phyloP scores from a whole-genome alignment of 2,113 vertebrate genomes.

The Rhodinocichla rosea region DNA sequence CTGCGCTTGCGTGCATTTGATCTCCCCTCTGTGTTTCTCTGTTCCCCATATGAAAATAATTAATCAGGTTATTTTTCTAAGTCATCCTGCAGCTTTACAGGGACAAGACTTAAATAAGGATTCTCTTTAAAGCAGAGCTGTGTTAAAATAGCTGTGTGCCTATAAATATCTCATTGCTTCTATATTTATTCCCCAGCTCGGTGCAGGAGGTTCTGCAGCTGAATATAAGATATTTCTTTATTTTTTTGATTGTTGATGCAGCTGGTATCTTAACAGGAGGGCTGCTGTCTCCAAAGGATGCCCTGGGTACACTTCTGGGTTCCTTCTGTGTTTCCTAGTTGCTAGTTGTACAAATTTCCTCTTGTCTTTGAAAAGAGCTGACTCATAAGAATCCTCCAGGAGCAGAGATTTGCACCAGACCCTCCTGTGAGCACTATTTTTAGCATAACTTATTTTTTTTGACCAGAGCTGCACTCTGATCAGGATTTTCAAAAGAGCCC shows the following conservation, averaged over 20 bases:
- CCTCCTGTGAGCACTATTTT: conserved; percentile 19
- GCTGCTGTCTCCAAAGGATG: neutral
- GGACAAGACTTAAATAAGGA: conserved; percentile 40
- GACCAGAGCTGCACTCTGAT: conserved; percentile 18
- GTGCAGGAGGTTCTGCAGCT: neutral
- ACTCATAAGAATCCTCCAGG: neutral
- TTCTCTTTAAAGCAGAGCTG: conserved; percentile 37
- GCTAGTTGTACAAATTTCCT: neutral
- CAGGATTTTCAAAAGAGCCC: conserved; percentile 38
- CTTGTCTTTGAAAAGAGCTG: conserved; percentile 23
- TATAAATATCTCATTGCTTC: conserved; percentile 53
- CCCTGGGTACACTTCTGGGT: neutral
- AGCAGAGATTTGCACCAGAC: neutral
- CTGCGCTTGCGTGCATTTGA: conserved; percentile 10
- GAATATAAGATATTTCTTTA: neutral
- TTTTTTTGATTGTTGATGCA: neutral
- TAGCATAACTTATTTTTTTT: conserved; percentile 5
- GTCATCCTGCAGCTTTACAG: conserved; percentile 46
- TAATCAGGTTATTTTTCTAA: conserved; percentile 54
- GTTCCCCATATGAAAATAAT: conserved; percentile 44
- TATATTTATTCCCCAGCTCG: conserved; percentile 25
- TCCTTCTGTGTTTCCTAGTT: neutral
- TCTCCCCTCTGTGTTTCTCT: neutral
- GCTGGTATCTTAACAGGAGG: neutral
- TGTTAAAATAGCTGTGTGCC: conserved; percentile 40